phyloP scores from a whole-genome alignment of 2,797 vertebrate genomes.

The Trematomus bernacchii region DNA sequence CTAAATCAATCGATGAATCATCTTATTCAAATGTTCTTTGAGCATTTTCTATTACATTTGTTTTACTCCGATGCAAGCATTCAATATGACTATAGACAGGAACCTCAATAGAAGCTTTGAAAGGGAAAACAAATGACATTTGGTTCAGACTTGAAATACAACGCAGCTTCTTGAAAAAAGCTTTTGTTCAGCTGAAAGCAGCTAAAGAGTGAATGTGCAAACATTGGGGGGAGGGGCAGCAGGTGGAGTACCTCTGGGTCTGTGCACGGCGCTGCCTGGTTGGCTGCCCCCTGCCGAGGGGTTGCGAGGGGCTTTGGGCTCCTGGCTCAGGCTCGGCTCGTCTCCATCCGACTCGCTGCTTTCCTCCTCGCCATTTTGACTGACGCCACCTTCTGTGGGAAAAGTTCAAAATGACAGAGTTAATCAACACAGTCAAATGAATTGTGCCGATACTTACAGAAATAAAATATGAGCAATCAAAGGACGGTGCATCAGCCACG shows the following conservation, averaged over 20 bases:
- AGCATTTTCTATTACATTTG: too few relatives aligned
- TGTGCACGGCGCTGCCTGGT: conserved; percentile 85
- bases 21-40: too few relatives aligned
- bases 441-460: background rate
- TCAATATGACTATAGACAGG: too few relatives aligned
- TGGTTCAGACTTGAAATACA: too few relatives aligned
- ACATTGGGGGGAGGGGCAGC: background rate
- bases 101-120: too few relatives aligned
- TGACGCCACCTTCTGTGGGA: conserved; percentile 86
- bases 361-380: conserved; percentile 90
- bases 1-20: too few relatives aligned
- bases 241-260: conserved; percentile 80
- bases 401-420: background rate
- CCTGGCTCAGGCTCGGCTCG: conserved; percentile 87
- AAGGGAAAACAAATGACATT: too few relatives aligned
- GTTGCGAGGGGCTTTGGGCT: conserved; percentile 75
- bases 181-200: background rate
- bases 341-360: conserved; percentile 97
- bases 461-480: background rate
- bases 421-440: background rate
- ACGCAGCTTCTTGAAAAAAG: background rate
- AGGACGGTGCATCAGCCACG: too few relatives aligned
- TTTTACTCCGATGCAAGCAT: too few relatives aligned
- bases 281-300: conserved; percentile 81
- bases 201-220: background rate